A percentile compares a stretch with the other conserved stretches of the same genome.
phyloP scores from a whole-genome alignment of 2,113 vertebrate genomes.

The Strix aluco region DNA sequence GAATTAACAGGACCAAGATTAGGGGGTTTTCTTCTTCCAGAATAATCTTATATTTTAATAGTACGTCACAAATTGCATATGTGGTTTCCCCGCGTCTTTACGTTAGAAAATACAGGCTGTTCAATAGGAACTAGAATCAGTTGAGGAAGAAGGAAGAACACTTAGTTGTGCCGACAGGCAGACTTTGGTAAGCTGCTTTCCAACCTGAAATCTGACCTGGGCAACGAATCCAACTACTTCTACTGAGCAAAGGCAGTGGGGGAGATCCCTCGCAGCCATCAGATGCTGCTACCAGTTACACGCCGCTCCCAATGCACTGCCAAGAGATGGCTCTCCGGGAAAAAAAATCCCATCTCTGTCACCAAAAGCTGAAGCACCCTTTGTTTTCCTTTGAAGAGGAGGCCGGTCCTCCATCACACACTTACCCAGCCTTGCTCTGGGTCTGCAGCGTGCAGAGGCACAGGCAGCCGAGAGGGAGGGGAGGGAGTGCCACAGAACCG shows the following conservation, averaged over 20 bases:
- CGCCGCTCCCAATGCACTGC: accelerated
- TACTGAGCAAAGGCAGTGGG: not conserved
- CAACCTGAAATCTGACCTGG: not conserved
- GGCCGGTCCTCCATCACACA: not conserved
- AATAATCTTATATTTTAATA: not conserved
- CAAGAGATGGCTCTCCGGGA: not conserved
- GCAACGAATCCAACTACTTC: not conserved
- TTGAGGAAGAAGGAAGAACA: not conserved
- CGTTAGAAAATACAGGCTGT: not conserved
- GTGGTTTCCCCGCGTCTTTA: not conserved
- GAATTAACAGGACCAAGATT: not conserved
- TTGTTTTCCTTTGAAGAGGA: not conserved
- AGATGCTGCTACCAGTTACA: not conserved
- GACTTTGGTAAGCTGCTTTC: not conserved
- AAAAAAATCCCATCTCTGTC: not conserved
- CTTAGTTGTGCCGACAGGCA: not conserved
- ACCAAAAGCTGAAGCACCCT: not conserved
- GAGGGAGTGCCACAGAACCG: not conserved
- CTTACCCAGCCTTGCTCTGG: not conserved
- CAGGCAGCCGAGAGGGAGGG: not conserved
- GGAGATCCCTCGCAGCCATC: not conserved
- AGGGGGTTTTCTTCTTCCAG: not conserved
- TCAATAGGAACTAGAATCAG: not conserved
- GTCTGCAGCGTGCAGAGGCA: not conserved
- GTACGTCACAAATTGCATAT: not conserved